Evolutionary conservation across 2,797 vertebrate species (phyloP), one percentile per base, ranked within the genome.

Genomic region (Tragopan temminckii): DNA sequence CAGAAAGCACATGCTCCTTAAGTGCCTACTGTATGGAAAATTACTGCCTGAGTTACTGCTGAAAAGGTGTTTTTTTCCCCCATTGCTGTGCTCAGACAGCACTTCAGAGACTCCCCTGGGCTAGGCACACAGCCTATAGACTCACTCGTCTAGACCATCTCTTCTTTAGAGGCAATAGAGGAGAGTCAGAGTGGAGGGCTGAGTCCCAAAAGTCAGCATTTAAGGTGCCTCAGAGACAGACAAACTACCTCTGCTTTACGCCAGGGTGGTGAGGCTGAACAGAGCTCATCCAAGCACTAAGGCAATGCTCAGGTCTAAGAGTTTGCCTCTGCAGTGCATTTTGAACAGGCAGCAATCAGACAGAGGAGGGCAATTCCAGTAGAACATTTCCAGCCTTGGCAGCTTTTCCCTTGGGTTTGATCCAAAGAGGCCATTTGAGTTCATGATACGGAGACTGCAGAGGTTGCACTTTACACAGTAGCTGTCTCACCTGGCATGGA

Each of bases 401-500:
- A 75, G 19, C 15, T 38, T 71, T 66, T 69, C 83, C 46, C 46
- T 52, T 33, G 38, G 20, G 5, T 20, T 82, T 42, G 69, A 64
- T 23, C 35, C 62, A 40, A 61, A 50, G 24, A 52, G 12, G 13
- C 31, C 43, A 7, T 15, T 21, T 40, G 46, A 89, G 64, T 67
- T 61, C 61, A 89, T 58, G 46, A 70, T 61, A 40, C 3, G 3
- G 48, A 48, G n/a, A 42, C 35, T 35, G 43, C 35, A 59, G 43
- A 70, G 64, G 7, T 55, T 58, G 45, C 0, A 0, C 4, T 2
- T 31, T 38, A 31, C 27, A 50, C 80, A 82, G 23, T 64, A 70
- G 52, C 46, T 1, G 0, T 36, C 64, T 74, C 1, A 0, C 38
- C 14, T 86, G 33, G 38, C 2, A 3, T 4, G 25, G 43, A 13